Percentiles rank a stretch among this genome's conserved stretches.
These are phyloP conservation scores for Catharus minimus DNA, from an alignment of 2,113 vertebrate genomes.

Conservation along the genomic window DNA sequence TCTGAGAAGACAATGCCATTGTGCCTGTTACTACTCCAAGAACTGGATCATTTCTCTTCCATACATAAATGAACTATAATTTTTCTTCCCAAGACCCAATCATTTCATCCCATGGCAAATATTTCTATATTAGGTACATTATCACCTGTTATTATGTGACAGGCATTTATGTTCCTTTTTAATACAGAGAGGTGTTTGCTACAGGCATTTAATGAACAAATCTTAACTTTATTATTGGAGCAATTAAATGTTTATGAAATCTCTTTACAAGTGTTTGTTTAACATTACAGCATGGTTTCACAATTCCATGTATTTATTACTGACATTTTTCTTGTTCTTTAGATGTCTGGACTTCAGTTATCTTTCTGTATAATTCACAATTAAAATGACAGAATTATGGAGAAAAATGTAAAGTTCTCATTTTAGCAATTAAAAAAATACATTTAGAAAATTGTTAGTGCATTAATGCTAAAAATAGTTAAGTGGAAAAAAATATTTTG, in stretches of 20 bases:
- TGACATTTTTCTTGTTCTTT: background rate
- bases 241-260: background rate
- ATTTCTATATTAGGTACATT: background rate
- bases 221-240: background rate
- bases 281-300: background rate
- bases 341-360: background rate
- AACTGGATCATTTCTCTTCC: background rate
- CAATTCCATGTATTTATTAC: background rate
- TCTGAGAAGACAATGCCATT: conserved; percentile 73
- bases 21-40: background rate
- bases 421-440: background rate
- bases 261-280: background rate
- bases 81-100: background rate
- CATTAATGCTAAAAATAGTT: background rate
- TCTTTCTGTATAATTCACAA: background rate
- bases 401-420: background rate
- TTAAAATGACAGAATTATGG: background rate
- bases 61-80: background rate
- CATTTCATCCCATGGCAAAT: background rate
- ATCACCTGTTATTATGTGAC: background rate
- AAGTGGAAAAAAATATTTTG: background rate
- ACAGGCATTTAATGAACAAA: background rate
- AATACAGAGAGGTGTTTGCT: background rate
- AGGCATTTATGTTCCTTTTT: background rate
- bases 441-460: background rate